Evolutionary conservation across 2,888 invertebrate species (phyloP), one percentile per base, ranked within the genome.

Genomic region (Crossocerus cetratus): DNA sequence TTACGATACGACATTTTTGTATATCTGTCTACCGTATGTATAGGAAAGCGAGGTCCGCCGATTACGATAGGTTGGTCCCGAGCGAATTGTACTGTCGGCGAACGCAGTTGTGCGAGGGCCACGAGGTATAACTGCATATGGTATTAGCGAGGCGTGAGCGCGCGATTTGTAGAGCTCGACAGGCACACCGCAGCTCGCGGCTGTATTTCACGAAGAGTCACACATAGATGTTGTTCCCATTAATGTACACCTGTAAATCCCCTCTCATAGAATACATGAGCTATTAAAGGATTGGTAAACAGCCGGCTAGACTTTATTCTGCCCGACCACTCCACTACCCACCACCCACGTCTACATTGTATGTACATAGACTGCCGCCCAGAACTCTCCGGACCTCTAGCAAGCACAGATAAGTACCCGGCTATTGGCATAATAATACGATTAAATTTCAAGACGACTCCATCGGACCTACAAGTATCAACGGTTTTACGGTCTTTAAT

Each of bases 1-100:
- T 83, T 88, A 88, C 88, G 83, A 87, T 85, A 86, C 80, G 80
- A 84, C 85, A 84, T 87, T 87, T 76, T 87, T 87, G 84, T 87
- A 87, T 86, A 87, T 86, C 86, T 85, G 82, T 86, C 82, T 84
- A 84, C 78, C 72, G 74, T 78, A 81, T 81, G 80, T 81, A 79
- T 81, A 76, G 80, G 65, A 70, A 70, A 16, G 49, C 62, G 72
- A 70, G 71, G 73, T 82, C 72, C 82, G 81, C 73, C 79, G 57
- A 74, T 76, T 67, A 70, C 65, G 66, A 59, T 74, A 80, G 72
- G 61, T 16, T 69, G 72, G 69, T 70, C 32, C 32, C 32, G 8
- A 32, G 32, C 32, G 32, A 32, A 32, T 32, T 32, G 32, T 32
- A 32, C 11, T 32, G 11, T 32, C 32, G 32, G 32, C 32, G 32